Evolutionary conservation across 2,888 invertebrate species (phyloP), one percentile per base, ranked within the genome.

Genomic region (Cantharis lateralis): DNA sequence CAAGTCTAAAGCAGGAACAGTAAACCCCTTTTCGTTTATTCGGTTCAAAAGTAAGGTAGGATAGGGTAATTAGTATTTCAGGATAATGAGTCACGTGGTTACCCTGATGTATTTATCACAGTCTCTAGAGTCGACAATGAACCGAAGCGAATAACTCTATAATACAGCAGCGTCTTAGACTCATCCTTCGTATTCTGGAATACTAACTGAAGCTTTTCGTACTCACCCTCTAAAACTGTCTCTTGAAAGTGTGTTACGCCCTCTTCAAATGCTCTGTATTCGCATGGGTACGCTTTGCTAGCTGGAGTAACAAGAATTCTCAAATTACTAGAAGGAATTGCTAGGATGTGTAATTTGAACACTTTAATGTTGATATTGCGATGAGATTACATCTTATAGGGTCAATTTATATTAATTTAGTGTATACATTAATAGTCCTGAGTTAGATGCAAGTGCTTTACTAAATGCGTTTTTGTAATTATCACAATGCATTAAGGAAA

Each of bases 81-180:
- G 83, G 83, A 84, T 86, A 86, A 86, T 86, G 85, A 85, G 85
- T 85, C 84, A 85, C 84, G 84, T 85, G 84, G 86, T 84, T 82
- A 81, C 84, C 84, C 84, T 82, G 82, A 83, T 84, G 83, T 85
- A 85, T 85, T 85, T 84, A 85, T 85, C 84, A 85, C 82, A 81
- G 84, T 85, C 86, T 84, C 85, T 81, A 80, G 85, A 84, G 85
- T 82, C 85, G 83, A 83, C 84, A 84, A 84, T 84, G 84, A 84
- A 81, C 80, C 78, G 32, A 70, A 80, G 78, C 77, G 84, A 84
- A 83, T 84, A 83, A 83, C 84, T 85, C 80, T 81, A 85, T 84
- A 84, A 84, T 82, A 82, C 80, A 77, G 72, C 70, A 77, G 74
- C 80, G 78, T 79, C 78, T 75, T 75, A 74, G 71, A 70, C 64